phyloP scores from a whole-genome alignment of 92 coral and sea anemone genomes.

The Palythoa heliodiscus region DNA sequence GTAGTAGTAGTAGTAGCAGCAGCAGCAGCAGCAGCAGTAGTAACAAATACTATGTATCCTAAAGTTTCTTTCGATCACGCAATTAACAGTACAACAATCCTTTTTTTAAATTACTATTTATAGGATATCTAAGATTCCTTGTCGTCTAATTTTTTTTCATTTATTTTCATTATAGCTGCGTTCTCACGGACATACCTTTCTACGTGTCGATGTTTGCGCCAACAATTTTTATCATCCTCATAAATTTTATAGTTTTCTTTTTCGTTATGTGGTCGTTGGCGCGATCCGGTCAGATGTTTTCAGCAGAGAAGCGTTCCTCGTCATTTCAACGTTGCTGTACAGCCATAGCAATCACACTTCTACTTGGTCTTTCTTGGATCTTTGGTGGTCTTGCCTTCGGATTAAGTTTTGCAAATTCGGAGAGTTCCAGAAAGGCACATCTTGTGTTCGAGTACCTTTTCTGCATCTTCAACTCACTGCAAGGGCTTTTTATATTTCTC shows the following conservation, averaged over 20 bases:
- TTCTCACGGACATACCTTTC: constrained; percentile 68
- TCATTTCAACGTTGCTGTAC: constrained; percentile 73
- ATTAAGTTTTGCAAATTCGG: neutral
- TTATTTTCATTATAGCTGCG: constrained; percentile 58
- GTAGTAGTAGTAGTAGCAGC: too few species aligned
- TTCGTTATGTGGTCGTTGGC: constrained; percentile 67
- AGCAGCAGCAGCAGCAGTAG: too few species aligned
- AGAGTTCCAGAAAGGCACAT: constrained; percentile 54
- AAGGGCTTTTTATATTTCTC: constrained; percentile 87
- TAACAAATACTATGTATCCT: too few species aligned
- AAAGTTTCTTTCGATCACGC: too few species aligned
- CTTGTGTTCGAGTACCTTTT: constrained; percentile 85
- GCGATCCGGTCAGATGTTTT: constrained; percentile 72
- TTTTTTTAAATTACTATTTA: too few species aligned
- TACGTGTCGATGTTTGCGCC: constrained; percentile 76
- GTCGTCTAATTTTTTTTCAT: neutral
- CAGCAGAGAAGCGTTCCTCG: constrained; percentile 77
- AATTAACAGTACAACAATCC: too few species aligned
- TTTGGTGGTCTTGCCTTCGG: constrained; percentile 91
- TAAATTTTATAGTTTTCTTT: constrained; percentile 67
- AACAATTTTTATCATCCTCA: constrained; percentile 53
- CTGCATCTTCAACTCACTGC: constrained; percentile 93
- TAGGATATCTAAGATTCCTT: neutral
- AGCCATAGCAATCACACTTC: constrained; percentile 76
- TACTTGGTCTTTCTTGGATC: constrained; percentile 89